A percentile compares a stretch with the other conserved stretches of the same genome.
phyloP scores from a whole-genome alignment of 1,140 invertebrate species.

The Riptortus pedestris region DNA sequence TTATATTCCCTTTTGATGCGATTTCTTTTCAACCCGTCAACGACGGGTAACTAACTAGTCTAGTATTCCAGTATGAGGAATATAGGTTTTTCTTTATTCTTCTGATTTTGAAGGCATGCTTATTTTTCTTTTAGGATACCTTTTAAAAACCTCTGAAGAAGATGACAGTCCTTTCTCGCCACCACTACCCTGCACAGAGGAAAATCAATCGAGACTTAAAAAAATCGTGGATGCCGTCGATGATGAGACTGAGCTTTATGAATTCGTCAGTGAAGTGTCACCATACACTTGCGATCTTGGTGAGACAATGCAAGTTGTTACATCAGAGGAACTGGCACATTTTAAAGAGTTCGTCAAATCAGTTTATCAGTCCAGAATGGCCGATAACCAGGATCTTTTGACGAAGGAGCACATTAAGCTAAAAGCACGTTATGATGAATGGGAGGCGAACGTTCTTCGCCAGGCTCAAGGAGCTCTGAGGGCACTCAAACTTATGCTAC shows the following conservation, averaged over 20 bases:
- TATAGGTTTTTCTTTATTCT: too few species aligned
- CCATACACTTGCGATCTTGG: neutral
- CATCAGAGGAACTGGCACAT: neutral
- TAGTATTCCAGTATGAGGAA: too few species aligned
- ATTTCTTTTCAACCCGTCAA: too few species aligned
- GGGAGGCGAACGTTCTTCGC: neutral
- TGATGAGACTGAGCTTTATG: neutral
- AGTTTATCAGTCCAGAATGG: neutral
- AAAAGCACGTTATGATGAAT: constrained; percentile 1
- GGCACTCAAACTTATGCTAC: neutral
- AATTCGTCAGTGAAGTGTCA: neutral
- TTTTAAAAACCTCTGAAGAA: neutral
- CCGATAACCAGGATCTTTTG: neutral
- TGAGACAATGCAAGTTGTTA: neutral
- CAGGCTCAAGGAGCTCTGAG: neutral
- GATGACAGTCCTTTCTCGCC: neutral
- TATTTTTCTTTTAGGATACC: too few species aligned
- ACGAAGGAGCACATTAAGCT: neutral
- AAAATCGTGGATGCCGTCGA: neutral
- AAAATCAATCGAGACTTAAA: neutral
- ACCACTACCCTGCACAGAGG: neutral
- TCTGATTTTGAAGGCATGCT: too few species aligned
- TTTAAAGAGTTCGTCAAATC: constrained; percentile 5
- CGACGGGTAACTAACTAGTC: too few species aligned
- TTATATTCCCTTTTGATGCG: too few species aligned